Evolutionary conservation across 2,113 vertebrate species (phyloP), one percentile per base, ranked within the genome.

Genomic region (Tauraco erythrolophus): DNA sequence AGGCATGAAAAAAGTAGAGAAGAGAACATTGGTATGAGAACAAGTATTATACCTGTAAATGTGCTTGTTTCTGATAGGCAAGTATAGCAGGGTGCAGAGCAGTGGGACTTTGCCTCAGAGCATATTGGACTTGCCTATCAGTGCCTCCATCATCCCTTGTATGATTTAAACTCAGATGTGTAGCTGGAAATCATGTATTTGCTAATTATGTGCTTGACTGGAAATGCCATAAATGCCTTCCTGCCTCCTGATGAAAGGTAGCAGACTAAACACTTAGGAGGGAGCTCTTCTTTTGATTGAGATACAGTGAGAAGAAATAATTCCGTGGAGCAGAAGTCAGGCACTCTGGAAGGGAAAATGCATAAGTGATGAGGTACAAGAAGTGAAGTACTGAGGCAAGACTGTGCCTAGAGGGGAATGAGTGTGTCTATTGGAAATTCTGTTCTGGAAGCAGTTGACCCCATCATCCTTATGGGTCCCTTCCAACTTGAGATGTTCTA

Each of bases 351-450:
- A 80, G n/a, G 54, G 66, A 76, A 64, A 89, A n/a, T 9, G 25
- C 1, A 1, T 3, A 35, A 51, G 58, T 37, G 28, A 9, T 54
- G 4, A 83, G 61, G 45, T 39, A 31, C 14, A 21, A 2, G 1
- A 85, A 82, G 37, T 8, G 2, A 92, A 53, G 14, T 33, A 22
- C 37, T 56, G 57, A 66, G 41, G 51, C 56, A 79, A n/a, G 24
- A 45, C 35, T 21, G 13, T 27, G 85, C 7, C 39, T 23, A 48
- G 28, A 78, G 33, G 19, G 6, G 35, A 53, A 1, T 13, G 19
- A 81, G 22, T 2, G 5, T 81, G 30, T 74, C 56, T 79, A n/a
- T 53, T 53, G 15, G 7, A 93, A 71, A 23, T 51, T 87, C 61
- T 76, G 15, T 84, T 83, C n/a, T 87, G 43, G n/a, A 66, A 62